Evolutionary conservation across 2,797 vertebrate species (phyloP), one percentile per base, ranked within the genome.

Genomic region (Sebastes matsubarae): DNA sequence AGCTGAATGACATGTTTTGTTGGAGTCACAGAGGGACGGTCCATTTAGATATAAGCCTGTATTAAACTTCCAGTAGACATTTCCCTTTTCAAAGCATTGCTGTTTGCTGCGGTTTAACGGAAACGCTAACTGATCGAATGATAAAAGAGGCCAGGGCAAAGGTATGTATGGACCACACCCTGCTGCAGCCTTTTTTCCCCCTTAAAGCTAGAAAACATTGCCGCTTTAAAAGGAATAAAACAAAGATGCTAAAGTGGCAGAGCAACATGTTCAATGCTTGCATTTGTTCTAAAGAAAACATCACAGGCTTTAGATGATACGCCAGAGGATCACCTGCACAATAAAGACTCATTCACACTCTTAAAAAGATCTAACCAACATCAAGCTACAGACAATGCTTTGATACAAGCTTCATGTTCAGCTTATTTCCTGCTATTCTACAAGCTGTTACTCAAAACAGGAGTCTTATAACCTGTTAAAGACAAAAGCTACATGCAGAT

Each of bases 121-220:
- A 79, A 90, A 92, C 73, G 80, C 81, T 86, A 84, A 92, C 91
- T 92, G 91, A 94, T 91, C 32, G 76, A 83, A 86, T 84, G 93
- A 94, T 94, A 94, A 94, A 93, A 87, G 88, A 86, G 83, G 80
- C 88, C 80, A 25, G 87, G 89, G 86, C 85, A 93, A 93, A 94
- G 91, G 91, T 94, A 93, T 93, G 93, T 77, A 87, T 83, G 82
- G 88, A 80, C 92, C 93, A 92, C 94, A 84, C 94, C 94, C 94
- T 87, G 77, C 80, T 70, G 72, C 66, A 67, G 80, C 72, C 58
- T 57, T 50, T 75, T 65, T 76, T 46, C 75, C 34, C 54, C 63
- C 73, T 81, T 76, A 67, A 85, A 87, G 81, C 87, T 69, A 13
- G 27, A 76, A 72, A 70, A 78, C 73, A 86, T 30, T 38, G 74